These are phyloP conservation scores for Cairina moschata DNA, from an alignment of 2,113 vertebrate species.

Conservation along the genomic window DNA sequence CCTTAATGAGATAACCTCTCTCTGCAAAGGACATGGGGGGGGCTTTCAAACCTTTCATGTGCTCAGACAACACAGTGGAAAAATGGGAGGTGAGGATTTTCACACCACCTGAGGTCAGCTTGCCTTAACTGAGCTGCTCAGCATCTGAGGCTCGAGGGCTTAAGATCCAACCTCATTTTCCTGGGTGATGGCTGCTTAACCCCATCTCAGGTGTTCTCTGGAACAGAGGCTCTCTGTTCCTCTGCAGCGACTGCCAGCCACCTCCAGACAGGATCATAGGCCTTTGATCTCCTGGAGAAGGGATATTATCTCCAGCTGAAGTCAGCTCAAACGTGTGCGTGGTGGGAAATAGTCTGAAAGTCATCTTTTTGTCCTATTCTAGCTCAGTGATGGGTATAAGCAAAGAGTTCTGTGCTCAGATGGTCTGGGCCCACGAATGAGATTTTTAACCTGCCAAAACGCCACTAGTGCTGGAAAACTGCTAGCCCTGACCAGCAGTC, in stretches of 20 bases:
- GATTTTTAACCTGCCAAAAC: not conserved
- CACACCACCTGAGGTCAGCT: not conserved
- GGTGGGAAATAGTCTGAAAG: not conserved
- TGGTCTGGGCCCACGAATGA: not conserved
- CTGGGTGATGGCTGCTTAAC: slow-evolving; percentile 10
- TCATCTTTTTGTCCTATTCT: not conserved
- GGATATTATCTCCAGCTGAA: not conserved
- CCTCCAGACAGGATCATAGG: not conserved
- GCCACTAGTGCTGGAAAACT: not conserved
- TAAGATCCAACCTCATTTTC: slow-evolving; percentile 51
- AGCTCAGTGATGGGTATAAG: not conserved
- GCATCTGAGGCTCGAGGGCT: slow-evolving; percentile 27
- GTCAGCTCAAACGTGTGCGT: not conserved
- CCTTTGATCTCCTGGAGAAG: not conserved
- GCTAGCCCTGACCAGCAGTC: not conserved
- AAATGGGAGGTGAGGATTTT: not conserved
- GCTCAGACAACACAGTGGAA: not conserved
- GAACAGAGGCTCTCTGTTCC: not conserved
- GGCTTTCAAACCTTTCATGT: not conserved
- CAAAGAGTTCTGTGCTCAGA: not conserved
- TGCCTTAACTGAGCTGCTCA: slow-evolving; percentile 14
- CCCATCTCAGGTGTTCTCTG: not conserved
- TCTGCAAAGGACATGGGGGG: not conserved
- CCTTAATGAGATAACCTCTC: slow-evolving; percentile 14
- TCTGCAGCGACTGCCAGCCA: not conserved